Base-by-base conservation (phyloP, 1,140 invertebrate species). In the Bemisia tabaci region DNA sequence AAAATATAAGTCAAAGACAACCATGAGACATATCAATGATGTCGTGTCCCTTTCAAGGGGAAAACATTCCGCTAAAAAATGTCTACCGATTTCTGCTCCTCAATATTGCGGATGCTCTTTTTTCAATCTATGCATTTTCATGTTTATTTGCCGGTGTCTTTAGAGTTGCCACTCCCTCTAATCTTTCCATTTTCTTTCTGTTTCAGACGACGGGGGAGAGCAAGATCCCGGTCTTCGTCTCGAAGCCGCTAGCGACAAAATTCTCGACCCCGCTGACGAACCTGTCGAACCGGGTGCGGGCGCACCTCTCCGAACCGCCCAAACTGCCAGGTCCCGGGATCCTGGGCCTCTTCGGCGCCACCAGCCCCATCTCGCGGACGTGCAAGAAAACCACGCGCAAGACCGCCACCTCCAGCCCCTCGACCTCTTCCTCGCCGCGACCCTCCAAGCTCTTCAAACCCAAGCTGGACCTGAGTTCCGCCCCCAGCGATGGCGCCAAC, bases 201-300 rank as follows among this genome's bases (percentile, higher is more conserved):
- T 74, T 75, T 2, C 73, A 77, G 76, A 70, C 69, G 61, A 72
- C 75, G 12, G 73, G 71, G 60, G 76, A 75, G 58, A 77, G 75
- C 68, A 74, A 73, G 60, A 77, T 77, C 62, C 76, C 76, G 11
- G 72, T 75, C 22, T 65, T 74, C 59, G 67, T 70, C 67, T 66
- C 67, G 60, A 72, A 66, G 66, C 71, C 67, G 60, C 68, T 69
- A 67, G 60, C 70, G 24, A 68, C 68, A 25, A 26, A 71, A 48
- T 68, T 74, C 33, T 70, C 69, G 23, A 63, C 67, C 12, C 70
- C 70, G 21, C 68, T 72, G 62, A 69, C 70, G 22, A 71, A 65
- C 25, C 68, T 73, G n/a, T 73, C 72, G 17, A 72, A 68, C 69
- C 72, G 71, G 60, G 72, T 74, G 2, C 70, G 72, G 21, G 73